Base-by-base conservation (phyloP, 2,797 vertebrate genomes). In the Chlorospingus semifuscus region DNA sequence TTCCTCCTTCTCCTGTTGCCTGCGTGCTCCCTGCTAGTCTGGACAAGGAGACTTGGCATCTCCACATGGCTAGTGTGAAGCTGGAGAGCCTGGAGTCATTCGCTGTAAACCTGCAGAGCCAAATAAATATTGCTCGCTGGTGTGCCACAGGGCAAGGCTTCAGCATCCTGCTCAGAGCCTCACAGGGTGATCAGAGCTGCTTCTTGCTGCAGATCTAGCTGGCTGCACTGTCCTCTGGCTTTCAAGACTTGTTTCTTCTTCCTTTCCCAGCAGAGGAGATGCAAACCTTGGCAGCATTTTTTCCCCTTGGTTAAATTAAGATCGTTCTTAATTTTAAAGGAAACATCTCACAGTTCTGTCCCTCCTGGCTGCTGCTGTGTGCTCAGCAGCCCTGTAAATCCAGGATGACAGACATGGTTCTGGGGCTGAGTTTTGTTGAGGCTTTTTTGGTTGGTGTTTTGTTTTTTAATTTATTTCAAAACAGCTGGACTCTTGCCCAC, bases 401-500 rank as follows among this genome's bases (percentile, higher is more conserved):
- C 76, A 32, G 44, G 66, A 70, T 94, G 90, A 91, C 52, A 87
- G 88, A 82, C 59, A 8, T 42, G 46, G 37, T 88, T 91, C 41
- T 81, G 63, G 52, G 82, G 26, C 61, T 86, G 65, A 71, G 36
- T 85, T 81, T 61, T 83, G 76, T 29, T 80, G 47, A 8, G 30
- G 4, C 15, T n/a, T 61, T 56, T 59, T 88, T 29, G 15, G 5
- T 61, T 5, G 36, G 30, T 29, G 44, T 64, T 74, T 7, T 24
- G 7, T 57, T 87, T 71, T 44, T 69, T 70, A n/a, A 29, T 76
- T 49, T 8, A 83, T 91, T 94, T 88, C 30, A 18, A 76, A 89
- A 91, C 76, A 6, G 1, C 69, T 92, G 91, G 91, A 86, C 93
- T 88, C 74, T 79, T 39, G 88, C 95, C 95, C 89, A 65, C 93